Percentiles rank a stretch among this genome's conserved stretches.
These are phyloP conservation scores for Rotaria macrura DNA, from an alignment of 2,888 invertebrate species.

Conservation along the genomic window DNA sequence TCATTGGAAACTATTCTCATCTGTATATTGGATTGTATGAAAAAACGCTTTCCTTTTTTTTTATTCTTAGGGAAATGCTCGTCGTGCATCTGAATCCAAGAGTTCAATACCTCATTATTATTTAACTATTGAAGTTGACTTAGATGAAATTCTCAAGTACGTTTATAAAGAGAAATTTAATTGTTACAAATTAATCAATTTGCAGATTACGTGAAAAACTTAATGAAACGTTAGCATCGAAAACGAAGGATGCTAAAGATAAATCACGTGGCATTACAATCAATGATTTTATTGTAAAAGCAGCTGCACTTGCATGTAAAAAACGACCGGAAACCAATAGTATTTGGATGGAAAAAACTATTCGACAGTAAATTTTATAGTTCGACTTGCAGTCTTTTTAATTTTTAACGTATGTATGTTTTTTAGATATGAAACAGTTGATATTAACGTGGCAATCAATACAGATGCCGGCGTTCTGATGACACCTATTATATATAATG, in stretches of 20 bases:
- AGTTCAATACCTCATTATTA: constrained; percentile 94
- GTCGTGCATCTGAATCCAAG: constrained; percentile 74
- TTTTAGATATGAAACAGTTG: constrained; percentile 53
- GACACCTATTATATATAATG: constrained; percentile 87
- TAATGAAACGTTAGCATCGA: constrained; percentile 58
- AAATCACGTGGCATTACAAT: constrained; percentile 71
- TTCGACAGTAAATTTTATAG: constrained; percentile 64
- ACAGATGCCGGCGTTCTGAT: constrained; percentile 78
- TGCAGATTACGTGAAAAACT: constrained; percentile 63
- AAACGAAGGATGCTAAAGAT: constrained; percentile 57
- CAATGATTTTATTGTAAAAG: constrained; percentile 91
- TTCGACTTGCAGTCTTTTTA: neutral
- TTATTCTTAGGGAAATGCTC: constrained; percentile 63
- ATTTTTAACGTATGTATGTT: neutral
- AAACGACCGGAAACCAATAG: constrained; percentile 86
- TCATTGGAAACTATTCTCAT: too few species aligned
- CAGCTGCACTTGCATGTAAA: constrained; percentile 72
- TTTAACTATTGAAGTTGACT: constrained; percentile 69
- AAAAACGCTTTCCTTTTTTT: neutral
- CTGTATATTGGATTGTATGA: too few species aligned
- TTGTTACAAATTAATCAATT: too few species aligned
- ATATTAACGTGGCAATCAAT: constrained; percentile 90
- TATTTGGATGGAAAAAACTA: constrained; percentile 81
- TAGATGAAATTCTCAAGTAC: constrained; percentile 63
- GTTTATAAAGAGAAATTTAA: too few species aligned